Conservation (phyloP, 2,888 invertebrate genomes). For the Thera obeliscata region DNA sequence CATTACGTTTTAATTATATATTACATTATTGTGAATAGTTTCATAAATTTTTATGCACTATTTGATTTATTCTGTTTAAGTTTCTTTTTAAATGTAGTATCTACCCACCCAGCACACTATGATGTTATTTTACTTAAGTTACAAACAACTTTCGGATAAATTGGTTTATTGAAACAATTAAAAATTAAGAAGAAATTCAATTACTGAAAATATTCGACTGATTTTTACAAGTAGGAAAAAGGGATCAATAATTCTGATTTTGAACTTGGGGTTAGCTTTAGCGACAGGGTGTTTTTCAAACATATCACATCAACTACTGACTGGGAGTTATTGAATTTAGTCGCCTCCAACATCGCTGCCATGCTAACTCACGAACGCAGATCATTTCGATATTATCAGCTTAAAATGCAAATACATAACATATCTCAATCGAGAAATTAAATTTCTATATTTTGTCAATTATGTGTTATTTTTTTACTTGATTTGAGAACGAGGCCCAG, state of each 20-base stretch:
- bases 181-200: slow-evolving; percentile 44
- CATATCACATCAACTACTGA: slow-evolving; percentile 64
- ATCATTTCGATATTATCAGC: slow-evolving; percentile 31
- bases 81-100: not conserved
- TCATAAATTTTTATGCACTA: not conserved
- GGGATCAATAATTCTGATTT: slow-evolving; percentile 71
- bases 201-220: slow-evolving; percentile 57
- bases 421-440: slow-evolving; percentile 31
- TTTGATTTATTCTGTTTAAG: slow-evolving; percentile 6
- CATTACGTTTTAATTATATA: slow-evolving; percentile 25
- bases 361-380: slow-evolving; percentile 15
- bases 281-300: slow-evolving; percentile 74
- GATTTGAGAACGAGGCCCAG: slow-evolving; percentile 61
- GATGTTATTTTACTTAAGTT: slow-evolving; percentile 5
- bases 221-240: slow-evolving; percentile 61
- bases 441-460: slow-evolving; percentile 32
- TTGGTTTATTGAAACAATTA: slow-evolving; percentile 4
- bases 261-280: slow-evolving; percentile 63
- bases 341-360: slow-evolving; percentile 11
- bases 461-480: slow-evolving; percentile 46
- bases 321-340: slow-evolving; percentile 32
- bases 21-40: slow-evolving; percentile 28
- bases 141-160: not conserved
- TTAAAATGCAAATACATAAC: slow-evolving; percentile 37
- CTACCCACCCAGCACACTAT: not conserved